These are phyloP conservation scores for Drosophila tani DNA, from an alignment of 1,140 invertebrate genomes.

Conservation along the genomic window DNA sequence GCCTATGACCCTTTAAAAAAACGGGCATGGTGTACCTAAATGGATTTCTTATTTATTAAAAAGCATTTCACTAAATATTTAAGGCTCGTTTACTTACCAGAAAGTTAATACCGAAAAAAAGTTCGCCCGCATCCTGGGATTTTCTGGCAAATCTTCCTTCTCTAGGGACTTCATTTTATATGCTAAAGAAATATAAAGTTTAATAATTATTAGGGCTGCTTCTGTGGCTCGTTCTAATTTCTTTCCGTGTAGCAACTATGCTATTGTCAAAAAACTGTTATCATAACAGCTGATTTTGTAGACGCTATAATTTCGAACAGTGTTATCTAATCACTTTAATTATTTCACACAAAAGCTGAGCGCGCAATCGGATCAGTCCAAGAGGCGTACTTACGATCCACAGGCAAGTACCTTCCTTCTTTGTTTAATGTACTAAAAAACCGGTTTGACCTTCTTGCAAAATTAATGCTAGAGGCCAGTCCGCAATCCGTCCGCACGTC, in stretches of 20 bases:
- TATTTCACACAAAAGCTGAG: neutral
- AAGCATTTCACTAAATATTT: neutral
- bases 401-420: neutral
- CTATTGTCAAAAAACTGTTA: neutral
- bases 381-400: constrained; percentile 4
- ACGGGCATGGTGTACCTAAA: constrained; percentile 85
- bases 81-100: constrained; percentile 56
- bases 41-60: neutral
- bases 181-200: neutral
- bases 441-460: neutral
- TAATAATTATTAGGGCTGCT: too few species aligned
- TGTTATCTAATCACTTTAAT: neutral
- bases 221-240: neutral
- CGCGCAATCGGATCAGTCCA: neutral
- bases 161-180: constrained; percentile 65
- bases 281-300: constrained; percentile 2
- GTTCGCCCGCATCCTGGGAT: constrained; percentile 66
- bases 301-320: neutral
- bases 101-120: constrained; percentile 72
- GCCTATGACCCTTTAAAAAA: too few species aligned
- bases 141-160: constrained; percentile 68
- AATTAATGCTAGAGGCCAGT: too few species aligned
- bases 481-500: neutral
- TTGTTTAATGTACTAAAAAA: neutral
- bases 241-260: neutral